These are phyloP conservation scores for Microhierax caerulescens DNA, from an alignment of 2,797 vertebrate genomes.

Conservation along the genomic window DNA sequence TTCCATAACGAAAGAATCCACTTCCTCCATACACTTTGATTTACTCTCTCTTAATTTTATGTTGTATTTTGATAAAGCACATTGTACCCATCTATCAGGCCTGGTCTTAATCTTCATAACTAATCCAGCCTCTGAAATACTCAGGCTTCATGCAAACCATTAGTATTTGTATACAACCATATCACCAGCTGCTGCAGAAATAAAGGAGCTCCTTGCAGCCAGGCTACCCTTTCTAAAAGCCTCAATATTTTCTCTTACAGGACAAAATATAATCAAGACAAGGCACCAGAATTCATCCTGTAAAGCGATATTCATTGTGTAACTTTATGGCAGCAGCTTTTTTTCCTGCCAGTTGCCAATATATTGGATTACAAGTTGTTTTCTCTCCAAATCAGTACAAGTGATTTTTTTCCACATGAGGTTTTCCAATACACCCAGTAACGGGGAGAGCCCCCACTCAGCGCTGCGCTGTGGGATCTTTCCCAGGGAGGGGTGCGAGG, in stretches of 20 bases:
- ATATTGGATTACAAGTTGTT: background rate
- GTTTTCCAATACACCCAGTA: background rate
- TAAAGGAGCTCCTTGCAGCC: background rate
- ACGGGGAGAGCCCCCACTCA: fast-evolving
- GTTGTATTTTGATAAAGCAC: background rate
- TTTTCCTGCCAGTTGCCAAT: background rate
- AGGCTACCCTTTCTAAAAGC: background rate
- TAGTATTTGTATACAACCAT: background rate
- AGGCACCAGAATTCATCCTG: background rate
- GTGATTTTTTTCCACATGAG: background rate
- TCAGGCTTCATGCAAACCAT: background rate
- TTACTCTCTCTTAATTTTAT: background rate
- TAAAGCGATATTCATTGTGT: background rate
- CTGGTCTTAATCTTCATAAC: background rate
- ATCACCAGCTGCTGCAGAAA: background rate
- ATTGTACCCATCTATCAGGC: background rate
- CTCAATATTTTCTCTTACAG: background rate
- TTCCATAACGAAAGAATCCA: background rate
- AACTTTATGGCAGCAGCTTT: background rate
- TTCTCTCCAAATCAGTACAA: background rate
- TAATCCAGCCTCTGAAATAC: background rate
- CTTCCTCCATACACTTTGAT: background rate
- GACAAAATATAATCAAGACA: background rate
- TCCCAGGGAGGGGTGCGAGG: background rate
- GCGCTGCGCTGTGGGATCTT: background rate